Evolutionary conservation across 2,888 invertebrate species (phyloP), one percentile per base, ranked within the genome.

Genomic region (Theretra japonica): DNA sequence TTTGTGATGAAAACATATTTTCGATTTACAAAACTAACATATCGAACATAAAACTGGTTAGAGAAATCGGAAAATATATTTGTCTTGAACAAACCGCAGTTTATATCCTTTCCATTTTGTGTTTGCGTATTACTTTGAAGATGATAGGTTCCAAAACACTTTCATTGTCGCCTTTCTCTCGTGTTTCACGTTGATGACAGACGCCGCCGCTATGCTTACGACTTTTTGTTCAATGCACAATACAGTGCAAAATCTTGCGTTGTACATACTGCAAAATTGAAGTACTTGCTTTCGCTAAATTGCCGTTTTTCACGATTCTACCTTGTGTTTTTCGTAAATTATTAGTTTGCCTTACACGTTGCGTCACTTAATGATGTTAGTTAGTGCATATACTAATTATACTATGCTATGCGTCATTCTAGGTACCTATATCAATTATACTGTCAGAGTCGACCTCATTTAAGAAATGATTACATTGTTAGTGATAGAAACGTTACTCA

Each of bases 121-220:
- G 74, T 79, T 77, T 72, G 73, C 71, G 33, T 72, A 75, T 71
- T 65, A 48, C 21, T 41, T 48, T 23, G 41, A 5, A 21, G 41
- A 48, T 65, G 75, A 70, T 70, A 72, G 69, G 59, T 70, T 65
- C 23, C 41, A 48, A 73, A 76, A 75, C 78, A 79, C 82, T 83
- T 82, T 83, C 82, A 73, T 79, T 78, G 79, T 76, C 83, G 79
- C 83, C 83, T 83, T 82, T 83, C 82, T 81, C 83, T 75, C 58
- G 50, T 62, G 41, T 25, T 68, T 25, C 41, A 65, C 65, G 23
- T 59, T 65, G 48, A 65, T 65, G 41, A 25, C 65, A 65, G 65
- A 23, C 65, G 41, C 23, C 21, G 4, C 15, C 65, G 23, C 11
- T 17, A 6, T 65, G 23, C 41, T 65, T 65, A 65, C 17, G 65